Evolutionary conservation across 2,797 vertebrate genomes (phyloP).

Genomic region (Malurus leucopterus): DNA sequence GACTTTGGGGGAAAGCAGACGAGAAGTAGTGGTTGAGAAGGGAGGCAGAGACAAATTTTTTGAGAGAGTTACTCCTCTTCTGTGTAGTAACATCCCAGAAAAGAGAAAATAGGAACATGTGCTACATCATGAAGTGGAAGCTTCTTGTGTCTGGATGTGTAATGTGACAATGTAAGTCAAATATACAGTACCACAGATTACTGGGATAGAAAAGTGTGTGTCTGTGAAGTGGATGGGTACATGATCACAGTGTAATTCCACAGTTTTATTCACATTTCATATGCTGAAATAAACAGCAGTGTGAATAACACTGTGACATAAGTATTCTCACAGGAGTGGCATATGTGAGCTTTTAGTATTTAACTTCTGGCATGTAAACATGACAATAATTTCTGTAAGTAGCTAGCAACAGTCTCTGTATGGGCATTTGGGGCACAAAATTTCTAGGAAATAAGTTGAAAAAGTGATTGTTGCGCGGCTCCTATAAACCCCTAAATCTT

Average conservation of each 20-base stretch:
- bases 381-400: background rate
- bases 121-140: background rate
- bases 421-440: background rate
- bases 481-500: background rate
- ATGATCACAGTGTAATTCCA: background rate
- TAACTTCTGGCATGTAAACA: background rate
- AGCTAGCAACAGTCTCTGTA: background rate
- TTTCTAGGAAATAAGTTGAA: background rate
- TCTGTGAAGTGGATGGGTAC: background rate
- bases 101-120: background rate
- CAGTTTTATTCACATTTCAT: background rate
- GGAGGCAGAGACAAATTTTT: background rate
- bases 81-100: background rate
- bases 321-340: background rate
- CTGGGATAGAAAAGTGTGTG: background rate
- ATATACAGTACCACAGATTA: too few species aligned
- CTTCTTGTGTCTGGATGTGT: accelerated
- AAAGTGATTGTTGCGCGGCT: background rate
- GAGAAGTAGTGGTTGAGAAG: background rate
- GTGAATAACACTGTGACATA: background rate
- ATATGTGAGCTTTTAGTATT: background rate
- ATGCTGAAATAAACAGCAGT: background rate
- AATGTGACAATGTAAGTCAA: accelerated
- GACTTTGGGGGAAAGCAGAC: background rate
- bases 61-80: background rate